These are phyloP conservation scores for Lophochroa leadbeateri DNA, from an alignment of 2,113 vertebrate species.

Conservation along the genomic window DNA sequence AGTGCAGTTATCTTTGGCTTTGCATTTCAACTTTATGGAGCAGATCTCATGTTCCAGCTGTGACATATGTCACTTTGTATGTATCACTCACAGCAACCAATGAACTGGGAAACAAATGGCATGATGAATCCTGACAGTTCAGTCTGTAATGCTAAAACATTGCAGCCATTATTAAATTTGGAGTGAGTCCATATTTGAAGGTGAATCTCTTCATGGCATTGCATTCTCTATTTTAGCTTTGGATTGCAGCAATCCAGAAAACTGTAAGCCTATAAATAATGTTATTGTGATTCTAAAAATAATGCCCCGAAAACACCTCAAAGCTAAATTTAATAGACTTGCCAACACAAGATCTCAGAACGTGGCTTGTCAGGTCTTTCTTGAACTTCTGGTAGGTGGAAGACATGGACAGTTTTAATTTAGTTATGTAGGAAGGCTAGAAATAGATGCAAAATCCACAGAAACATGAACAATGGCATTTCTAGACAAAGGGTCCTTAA, in stretches of 20 bases:
- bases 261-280: conserved; percentile 10
- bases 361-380: neutral
- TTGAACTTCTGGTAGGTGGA: neutral
- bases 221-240: neutral
- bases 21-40: neutral
- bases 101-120: neutral
- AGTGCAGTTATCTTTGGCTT: neutral
- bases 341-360: neutral
- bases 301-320: conserved; percentile 3
- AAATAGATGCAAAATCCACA: conserved; percentile 10
- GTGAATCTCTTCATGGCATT: neutral
- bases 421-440: neutral
- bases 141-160: neutral
- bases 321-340: conserved; percentile 6
- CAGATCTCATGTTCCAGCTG: neutral
- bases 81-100: neutral
- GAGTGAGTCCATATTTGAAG: neutral
- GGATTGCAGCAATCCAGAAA: conserved; percentile 2
- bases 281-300: conserved; percentile 28
- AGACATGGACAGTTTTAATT: neutral
- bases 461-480: neutral
- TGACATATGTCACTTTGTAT: neutral
- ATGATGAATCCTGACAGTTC: neutral
- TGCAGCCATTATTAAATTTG: neutral
- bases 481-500: neutral